Percentiles rank a stretch among this genome's conserved stretches.
phyloP scores from a whole-genome alignment of 2,888 invertebrate species.

The Lissonota sp. region DNA sequence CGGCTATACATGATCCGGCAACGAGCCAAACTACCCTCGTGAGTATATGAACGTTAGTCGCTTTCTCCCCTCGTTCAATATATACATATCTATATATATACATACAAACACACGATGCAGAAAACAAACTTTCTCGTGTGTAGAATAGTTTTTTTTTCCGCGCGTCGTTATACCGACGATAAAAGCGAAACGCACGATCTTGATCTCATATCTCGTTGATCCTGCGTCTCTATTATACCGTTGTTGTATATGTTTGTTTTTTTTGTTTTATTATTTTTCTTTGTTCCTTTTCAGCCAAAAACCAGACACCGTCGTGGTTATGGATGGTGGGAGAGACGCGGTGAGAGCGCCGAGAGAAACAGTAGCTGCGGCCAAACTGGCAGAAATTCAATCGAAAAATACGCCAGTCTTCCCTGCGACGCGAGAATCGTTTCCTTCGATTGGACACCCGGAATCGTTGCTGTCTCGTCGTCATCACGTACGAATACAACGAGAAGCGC shows the following conservation, averaged over 20 bases:
- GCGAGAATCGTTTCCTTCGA: conserved; percentile 81
- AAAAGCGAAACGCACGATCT: conserved; percentile 58
- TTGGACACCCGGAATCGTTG: conserved; percentile 86
- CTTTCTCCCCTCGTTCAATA: conserved; percentile 4
- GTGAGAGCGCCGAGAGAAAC: conserved; percentile 59
- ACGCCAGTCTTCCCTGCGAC: conserved; percentile 89
- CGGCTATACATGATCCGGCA: conserved; percentile 78
- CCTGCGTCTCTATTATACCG: not conserved
- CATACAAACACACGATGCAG: not conserved
- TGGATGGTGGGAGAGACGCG: conserved; percentile 85
- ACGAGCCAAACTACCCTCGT: conserved; percentile 93
- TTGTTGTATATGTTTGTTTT: conserved; percentile 6
- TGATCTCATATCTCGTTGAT: conserved; percentile 55
- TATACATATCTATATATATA: conserved; percentile 7
- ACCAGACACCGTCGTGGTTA: conserved; percentile 90
- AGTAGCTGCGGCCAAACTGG: conserved; percentile 82
- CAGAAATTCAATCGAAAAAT: conserved; percentile 86
- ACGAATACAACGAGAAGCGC: conserved; percentile 58
- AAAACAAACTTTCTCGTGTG: conserved; percentile 6
- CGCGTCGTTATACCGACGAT: conserved; percentile 54
- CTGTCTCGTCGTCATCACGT: conserved; percentile 82
- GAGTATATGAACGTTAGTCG: conserved; percentile 80
- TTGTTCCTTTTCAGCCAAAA: conserved; percentile 86
- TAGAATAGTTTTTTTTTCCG: conserved; percentile 16
- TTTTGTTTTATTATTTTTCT: conserved; percentile 10